These are phyloP conservation scores for Spinibarbus caldwelli DNA, from an alignment of 2,797 vertebrate genomes.

Conservation along the genomic window DNA sequence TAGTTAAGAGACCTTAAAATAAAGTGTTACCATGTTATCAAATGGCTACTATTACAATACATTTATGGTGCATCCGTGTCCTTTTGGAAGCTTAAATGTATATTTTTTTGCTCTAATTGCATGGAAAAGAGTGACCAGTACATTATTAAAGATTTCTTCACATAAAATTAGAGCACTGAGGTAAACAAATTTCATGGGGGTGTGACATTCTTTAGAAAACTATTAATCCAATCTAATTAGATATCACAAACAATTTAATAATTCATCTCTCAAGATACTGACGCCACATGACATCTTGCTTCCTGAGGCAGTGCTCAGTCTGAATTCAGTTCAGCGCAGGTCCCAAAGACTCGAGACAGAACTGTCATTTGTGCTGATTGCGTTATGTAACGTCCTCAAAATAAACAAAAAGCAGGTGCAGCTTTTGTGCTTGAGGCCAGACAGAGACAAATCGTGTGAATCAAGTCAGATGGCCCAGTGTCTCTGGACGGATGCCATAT, in stretches of 20 bases:
- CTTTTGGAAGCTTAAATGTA: neutral
- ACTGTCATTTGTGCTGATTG: neutral
- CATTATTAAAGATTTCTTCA: neutral
- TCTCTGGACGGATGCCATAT: neutral
- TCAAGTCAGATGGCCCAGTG: neutral
- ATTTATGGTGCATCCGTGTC: neutral
- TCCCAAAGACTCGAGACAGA: neutral
- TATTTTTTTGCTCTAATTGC: neutral
- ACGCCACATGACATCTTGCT: neutral
- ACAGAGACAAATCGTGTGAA: neutral
- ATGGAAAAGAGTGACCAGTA: neutral
- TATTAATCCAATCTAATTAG: constrained; percentile 36
- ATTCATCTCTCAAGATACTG: constrained; percentile 28
- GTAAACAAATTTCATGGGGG: constrained; percentile 15
- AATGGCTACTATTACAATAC: neutral
- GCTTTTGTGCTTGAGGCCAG: neutral
- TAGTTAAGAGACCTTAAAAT: no score
- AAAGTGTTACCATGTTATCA: no score
- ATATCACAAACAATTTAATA: constrained; percentile 46
- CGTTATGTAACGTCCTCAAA: neutral
- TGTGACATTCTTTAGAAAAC: constrained; percentile 22
- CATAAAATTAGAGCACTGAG: neutral
- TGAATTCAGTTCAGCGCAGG: constrained; percentile 16
- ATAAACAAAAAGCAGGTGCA: constrained; percentile 17
- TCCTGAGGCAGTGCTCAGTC: constrained; percentile 32